Conservation (phyloP, 1,140 invertebrate species). For the Scaptomyza hsui region DNA sequence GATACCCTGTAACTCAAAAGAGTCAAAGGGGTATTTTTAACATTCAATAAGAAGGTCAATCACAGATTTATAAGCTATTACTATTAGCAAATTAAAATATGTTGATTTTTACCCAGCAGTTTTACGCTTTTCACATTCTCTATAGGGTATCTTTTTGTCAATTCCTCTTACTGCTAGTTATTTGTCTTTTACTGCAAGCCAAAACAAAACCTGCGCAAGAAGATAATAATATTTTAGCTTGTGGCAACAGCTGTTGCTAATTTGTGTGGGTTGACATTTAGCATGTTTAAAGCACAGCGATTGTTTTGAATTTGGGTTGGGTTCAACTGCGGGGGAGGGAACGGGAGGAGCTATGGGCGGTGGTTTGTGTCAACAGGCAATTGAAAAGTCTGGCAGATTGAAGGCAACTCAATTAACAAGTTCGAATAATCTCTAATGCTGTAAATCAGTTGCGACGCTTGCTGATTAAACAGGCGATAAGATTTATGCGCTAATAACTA, state of each 20-base stretch:
- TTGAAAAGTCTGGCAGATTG: neutral
- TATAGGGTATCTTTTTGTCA: neutral
- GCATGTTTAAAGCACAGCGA: slow-evolving; percentile 25
- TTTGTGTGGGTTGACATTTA: slow-evolving; percentile 44
- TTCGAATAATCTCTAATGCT: slow-evolving; percentile 5
- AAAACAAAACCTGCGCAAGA: neutral
- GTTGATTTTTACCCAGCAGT: too few relatives aligned
- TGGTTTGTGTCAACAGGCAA: neutral
- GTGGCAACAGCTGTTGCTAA: slow-evolving; percentile 31
- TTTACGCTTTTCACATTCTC: too few relatives aligned
- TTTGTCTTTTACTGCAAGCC: too few relatives aligned
- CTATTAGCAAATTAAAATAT: too few relatives aligned
- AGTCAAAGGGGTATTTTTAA: neutral
- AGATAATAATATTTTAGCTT: slow-evolving; percentile 5
- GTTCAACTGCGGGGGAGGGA: neutral
- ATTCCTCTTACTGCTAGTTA: neutral
- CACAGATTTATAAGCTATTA: too few relatives aligned
- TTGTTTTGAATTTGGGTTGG: slow-evolving; percentile 32
- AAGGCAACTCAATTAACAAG: slow-evolving; percentile 21
- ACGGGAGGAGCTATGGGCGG: too few relatives aligned
- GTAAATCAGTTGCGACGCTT: slow-evolving; percentile 6
- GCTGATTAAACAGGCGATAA: slow-evolving; percentile 35
- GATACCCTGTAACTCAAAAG: slow-evolving; percentile 1
- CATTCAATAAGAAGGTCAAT: too few relatives aligned
- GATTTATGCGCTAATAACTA: neutral